Evolutionary conservation across 2,888 invertebrate genomes (phyloP), one percentile per base, ranked within the genome.

Genomic region (Polyommatus icarus): DNA sequence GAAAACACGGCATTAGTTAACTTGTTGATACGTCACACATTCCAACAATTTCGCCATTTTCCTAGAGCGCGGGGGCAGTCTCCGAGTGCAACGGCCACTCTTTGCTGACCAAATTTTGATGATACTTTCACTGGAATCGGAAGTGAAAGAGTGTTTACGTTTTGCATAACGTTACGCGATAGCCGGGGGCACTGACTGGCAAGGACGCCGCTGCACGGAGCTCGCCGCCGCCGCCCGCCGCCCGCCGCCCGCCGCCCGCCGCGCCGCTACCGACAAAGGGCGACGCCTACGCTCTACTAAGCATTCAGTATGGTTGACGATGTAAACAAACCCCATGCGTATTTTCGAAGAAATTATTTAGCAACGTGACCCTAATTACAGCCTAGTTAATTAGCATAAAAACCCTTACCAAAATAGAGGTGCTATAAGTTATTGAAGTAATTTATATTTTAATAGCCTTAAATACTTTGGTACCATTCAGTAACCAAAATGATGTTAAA

Each of bases 131-230:
- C 79, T 40, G 10, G 3, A 8, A 46, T 40, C 72, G 78, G 76
- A 79, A 77, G 76, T 61, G 67, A 36, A 18, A 32, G 50, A 76
- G 46, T 79, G 80, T 78, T 79, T 78, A 61, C 67, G 57, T 72
- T 67, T 80, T 71, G 71, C 77, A 73, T 78, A 78, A 79, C 76
- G 29, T 32, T 32, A 77, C 71, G 57, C 71, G 79, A 77, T 54
- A 71, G 76, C 76, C 77, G 73, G 78, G 82, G 80, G 79, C 82
- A 81, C 76, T 79, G 81, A 81, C 81, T 80, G 77, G 78, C 82
- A 81, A 82, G 82, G 82, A 79, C 82, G 79, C 76, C 24, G 72
- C 76, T 61, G 54, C 67, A 36, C 78, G n/a, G n/a, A n/a, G 72
- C 6, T 36, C 36, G 72, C 72, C 32, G 67, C 20, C n/a, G n/a